These are phyloP conservation scores for Nannoperca australis DNA, from an alignment of 2,797 vertebrate species.

Conservation along the genomic window DNA sequence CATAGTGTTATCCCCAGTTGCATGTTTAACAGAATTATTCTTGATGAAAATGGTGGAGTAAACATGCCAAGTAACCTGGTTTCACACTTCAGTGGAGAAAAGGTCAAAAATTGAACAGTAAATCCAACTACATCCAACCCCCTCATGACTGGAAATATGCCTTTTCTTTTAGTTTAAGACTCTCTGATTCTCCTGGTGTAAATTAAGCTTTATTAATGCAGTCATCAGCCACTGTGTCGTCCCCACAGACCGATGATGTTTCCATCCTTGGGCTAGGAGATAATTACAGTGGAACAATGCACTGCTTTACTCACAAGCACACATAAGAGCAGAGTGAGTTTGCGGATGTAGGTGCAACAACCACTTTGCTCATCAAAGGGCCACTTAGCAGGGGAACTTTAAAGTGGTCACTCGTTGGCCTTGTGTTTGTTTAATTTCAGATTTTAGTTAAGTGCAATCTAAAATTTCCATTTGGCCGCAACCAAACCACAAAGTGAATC, in stretches of 20 bases:
- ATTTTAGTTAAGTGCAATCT: slow-evolving; percentile 39
- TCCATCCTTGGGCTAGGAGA: slow-evolving; percentile 46
- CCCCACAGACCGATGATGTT: slow-evolving; percentile 47
- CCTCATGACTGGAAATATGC: not conserved
- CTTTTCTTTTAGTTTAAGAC: slow-evolving; percentile 4
- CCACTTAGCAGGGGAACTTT: slow-evolving; percentile 27
- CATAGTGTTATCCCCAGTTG: not conserved
- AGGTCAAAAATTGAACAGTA: not conserved
- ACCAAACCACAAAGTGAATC: slow-evolving; percentile 25
- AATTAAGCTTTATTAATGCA: slow-evolving; percentile 51
- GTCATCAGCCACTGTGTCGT: slow-evolving; percentile 38
- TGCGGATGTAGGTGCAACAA: slow-evolving; percentile 21
- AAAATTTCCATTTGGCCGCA: slow-evolving; percentile 48
- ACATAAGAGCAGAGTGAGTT: slow-evolving; percentile 16
- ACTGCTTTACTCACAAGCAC: slow-evolving; percentile 28
- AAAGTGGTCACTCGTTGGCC: slow-evolving; percentile 37
- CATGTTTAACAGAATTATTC: not conserved
- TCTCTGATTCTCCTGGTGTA: slow-evolving; percentile 21
- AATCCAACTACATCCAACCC: not conserved
- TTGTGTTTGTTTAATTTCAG: slow-evolving; percentile 44
- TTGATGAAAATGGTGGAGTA: not conserved
- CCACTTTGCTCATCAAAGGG: slow-evolving; percentile 39
- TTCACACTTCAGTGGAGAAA: not conserved
- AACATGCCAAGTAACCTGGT: not conserved
- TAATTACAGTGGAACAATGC: slow-evolving; percentile 53